Conservation (phyloP, 1,140 invertebrate species). For the Carcinoscorpius rotundicauda region DNA sequence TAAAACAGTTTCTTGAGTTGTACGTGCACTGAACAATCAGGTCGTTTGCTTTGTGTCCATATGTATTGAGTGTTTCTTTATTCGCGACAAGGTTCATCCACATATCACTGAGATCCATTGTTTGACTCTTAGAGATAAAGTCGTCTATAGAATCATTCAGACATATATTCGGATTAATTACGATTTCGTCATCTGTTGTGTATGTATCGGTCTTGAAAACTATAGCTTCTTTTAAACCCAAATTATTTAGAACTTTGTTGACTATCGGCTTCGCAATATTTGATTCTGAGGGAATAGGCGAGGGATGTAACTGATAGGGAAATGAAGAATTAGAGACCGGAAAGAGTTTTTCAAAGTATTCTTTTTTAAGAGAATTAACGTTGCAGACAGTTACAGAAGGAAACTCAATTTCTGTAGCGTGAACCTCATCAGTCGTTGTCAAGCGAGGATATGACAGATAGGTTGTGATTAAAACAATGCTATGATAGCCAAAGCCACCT, state of each 20-base stretch:
- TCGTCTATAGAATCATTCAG: slow-evolving; percentile 14
- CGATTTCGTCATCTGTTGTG: no score
- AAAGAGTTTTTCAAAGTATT: slow-evolving; percentile 9
- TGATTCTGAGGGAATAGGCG: no score
- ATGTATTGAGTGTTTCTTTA: slow-evolving; percentile 20
- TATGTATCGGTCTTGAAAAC: no score
- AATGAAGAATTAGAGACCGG: background rate
- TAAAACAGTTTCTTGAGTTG: slow-evolving; percentile 20
- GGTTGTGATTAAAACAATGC: slow-evolving; percentile 16
- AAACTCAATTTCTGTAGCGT: slow-evolving; percentile 19
- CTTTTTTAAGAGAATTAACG: slow-evolving; percentile 20
- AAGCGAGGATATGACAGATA: slow-evolving; percentile 14
- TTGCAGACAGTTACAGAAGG: slow-evolving; percentile 21
- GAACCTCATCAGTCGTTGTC: slow-evolving; percentile 22
- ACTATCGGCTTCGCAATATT: no score
- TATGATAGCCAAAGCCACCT: slow-evolving; percentile 15
- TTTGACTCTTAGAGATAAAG: slow-evolving; percentile 11
- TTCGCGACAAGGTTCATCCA: slow-evolving; percentile 23
- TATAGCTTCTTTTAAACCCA: no score
- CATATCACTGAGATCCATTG: slow-evolving; percentile 20
- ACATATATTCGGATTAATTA: no score
- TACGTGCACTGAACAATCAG: slow-evolving; percentile 23
- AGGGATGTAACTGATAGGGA: background rate
- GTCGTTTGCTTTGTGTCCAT: slow-evolving; percentile 21
- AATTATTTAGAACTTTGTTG: no score